phyloP scores from a whole-genome alignment of 2,797 vertebrate species.

The Nannoperca australis region DNA sequence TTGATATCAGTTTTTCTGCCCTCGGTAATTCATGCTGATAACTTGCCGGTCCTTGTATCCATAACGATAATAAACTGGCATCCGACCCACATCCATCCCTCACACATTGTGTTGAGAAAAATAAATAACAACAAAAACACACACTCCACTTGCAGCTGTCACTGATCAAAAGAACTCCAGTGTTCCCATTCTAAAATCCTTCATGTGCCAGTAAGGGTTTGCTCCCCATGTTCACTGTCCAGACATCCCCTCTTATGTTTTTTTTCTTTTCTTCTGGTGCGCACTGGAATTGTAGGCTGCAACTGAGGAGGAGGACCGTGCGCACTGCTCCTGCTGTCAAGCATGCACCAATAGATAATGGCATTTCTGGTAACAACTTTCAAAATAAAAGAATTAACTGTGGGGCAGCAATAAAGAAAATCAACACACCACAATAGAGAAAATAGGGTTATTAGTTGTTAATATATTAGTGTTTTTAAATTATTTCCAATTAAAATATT shows the following conservation, averaged over 20 bases:
- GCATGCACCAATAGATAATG: background rate
- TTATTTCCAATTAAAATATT: background rate
- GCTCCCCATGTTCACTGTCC: constrained; percentile 63
- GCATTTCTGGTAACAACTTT: constrained; percentile 31
- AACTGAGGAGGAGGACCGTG: constrained; percentile 66
- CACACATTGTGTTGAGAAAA: constrained; percentile 72
- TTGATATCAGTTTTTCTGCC: constrained; percentile 73
- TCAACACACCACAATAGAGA: too few species aligned
- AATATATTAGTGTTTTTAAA: background rate
- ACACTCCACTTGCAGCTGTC: constrained; percentile 59
- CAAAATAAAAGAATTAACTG: constrained; percentile 69
- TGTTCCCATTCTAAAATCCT: constrained; percentile 70
- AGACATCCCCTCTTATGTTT: constrained; percentile 60
- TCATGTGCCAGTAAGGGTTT: constrained; percentile 45
- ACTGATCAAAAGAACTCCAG: constrained; percentile 59
- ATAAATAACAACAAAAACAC: constrained; percentile 43
- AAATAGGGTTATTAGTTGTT: background rate
- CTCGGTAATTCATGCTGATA: constrained; percentile 77
- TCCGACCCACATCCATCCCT: constrained; percentile 78
- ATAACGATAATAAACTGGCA: constrained; percentile 67
- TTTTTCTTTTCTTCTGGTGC: constrained; percentile 63
- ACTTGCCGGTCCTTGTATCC: constrained; percentile 77
- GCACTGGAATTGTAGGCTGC: constrained; percentile 73
- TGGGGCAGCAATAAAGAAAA: background rate
- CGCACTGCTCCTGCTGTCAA: constrained; percentile 55